Conservation (phyloP, 2,888 invertebrate species). For the Harpalus rubripes region DNA sequence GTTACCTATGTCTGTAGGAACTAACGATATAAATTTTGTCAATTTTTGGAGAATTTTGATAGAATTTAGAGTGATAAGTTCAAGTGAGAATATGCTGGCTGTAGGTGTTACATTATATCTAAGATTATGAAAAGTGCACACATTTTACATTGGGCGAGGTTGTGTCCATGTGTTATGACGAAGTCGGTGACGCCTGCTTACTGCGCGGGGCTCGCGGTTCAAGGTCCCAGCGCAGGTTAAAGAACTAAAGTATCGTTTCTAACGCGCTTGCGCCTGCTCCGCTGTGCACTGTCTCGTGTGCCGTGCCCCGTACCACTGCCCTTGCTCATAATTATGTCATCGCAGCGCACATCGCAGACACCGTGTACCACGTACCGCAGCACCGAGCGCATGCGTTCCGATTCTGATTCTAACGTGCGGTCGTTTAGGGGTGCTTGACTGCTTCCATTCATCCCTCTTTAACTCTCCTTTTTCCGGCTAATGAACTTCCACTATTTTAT, state of each 20-base stretch:
- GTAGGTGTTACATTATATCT: no score
- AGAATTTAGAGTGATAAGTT: no score
- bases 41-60: no score
- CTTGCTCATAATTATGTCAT: constrained; percentile 39
- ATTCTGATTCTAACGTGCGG: no score
- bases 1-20: no score
- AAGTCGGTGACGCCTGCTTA: constrained; percentile 6
- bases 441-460: neutral
- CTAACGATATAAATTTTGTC: no score
- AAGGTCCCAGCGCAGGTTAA: constrained; percentile 40
- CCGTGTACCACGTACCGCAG: neutral
- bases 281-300: neutral
- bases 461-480: neutral
- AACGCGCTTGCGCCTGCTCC: neutral
- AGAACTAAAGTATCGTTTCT: constrained; percentile 31
- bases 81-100: no score
- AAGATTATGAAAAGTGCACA: neutral
- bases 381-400: neutral
- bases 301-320: constrained; percentile 5
- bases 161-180: neutral
- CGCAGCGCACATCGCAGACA: neutral
- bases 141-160: constrained; percentile 18
- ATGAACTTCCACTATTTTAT: constrained; percentile 29
- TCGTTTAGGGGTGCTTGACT: neutral
- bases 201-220: constrained; percentile 27